Conservation (phyloP, 2,797 vertebrate genomes). For the Cygnus olor region DNA sequence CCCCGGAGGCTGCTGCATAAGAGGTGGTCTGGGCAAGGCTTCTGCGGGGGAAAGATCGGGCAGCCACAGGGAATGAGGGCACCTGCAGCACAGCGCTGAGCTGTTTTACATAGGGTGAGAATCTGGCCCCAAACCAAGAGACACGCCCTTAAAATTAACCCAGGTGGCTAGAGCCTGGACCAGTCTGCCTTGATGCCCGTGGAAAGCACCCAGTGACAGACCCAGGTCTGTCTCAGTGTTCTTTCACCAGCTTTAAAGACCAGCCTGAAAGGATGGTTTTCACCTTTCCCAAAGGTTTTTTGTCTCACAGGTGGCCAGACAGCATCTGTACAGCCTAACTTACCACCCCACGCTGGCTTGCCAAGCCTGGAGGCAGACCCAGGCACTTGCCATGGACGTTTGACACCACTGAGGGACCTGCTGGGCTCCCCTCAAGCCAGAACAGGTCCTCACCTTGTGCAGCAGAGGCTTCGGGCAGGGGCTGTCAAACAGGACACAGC, state of each 20-base stretch:
- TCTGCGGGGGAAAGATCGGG: slow-evolving; percentile 20
- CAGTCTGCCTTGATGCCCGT: too few relatives aligned
- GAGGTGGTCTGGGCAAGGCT: slow-evolving; percentile 53
- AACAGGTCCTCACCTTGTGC: slow-evolving; percentile 76
- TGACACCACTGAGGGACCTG: background rate
- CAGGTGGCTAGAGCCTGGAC: background rate
- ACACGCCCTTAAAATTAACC: background rate
- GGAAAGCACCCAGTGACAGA: too few relatives aligned
- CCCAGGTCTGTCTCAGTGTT: background rate
- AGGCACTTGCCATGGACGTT: background rate
- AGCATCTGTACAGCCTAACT: background rate
- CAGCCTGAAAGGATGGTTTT: background rate
- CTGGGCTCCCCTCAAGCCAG: accelerated
- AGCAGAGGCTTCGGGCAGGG: slow-evolving; percentile 68
- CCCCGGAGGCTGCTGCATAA: slow-evolving; percentile 77
- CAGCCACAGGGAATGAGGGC: accelerated
- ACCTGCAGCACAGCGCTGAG: background rate
- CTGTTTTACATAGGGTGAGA: background rate
- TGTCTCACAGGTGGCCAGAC: too few relatives aligned
- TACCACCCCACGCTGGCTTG: background rate
- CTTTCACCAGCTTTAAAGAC: background rate
- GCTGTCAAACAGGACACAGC: slow-evolving; percentile 75
- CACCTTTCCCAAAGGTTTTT: background rate
- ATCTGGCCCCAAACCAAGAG: background rate
- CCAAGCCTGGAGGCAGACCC: background rate